Conservation (phyloP, 37 sponge, comb jelly and placozoan genomes). For the Geodia barretti region DNA sequence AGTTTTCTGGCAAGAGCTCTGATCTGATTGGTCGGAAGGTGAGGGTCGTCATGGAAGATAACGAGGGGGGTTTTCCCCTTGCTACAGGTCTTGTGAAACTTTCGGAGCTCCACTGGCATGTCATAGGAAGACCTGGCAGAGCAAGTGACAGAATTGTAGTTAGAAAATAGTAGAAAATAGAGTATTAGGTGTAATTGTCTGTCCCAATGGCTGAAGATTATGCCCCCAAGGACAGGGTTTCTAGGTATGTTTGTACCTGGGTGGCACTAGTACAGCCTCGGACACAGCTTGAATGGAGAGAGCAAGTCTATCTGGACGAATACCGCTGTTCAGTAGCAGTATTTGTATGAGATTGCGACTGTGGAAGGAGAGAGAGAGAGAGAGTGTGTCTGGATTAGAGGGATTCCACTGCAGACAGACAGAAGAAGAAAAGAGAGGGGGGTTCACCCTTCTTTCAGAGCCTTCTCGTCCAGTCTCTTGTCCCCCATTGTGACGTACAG, state of each 20-base stretch:
- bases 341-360: not conserved
- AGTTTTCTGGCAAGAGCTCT: not conserved
- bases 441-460: not conserved
- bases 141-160: no score
- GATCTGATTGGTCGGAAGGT: slow-evolving; percentile 2
- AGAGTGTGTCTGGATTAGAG: no score
- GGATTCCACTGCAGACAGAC: no score
- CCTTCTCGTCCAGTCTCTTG: not conserved
- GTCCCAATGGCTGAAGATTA: no score
- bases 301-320: not conserved
- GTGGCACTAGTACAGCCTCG: not conserved
- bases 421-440: not conserved
- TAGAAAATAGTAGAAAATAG: no score
- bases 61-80: slow-evolving; percentile 26
- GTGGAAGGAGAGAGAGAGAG: no score
- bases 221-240: no score
- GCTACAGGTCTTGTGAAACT: slow-evolving; percentile 10
- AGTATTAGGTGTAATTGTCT: no score
- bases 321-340: not conserved
- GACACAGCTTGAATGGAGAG: not conserved
- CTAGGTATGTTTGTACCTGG: no score
- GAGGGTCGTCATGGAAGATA: slow-evolving; percentile 57
- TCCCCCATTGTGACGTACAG: not conserved
- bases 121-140: slow-evolving; percentile 6
- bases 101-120: slow-evolving; percentile 16